Evolutionary conservation across 1,140 invertebrate genomes (phyloP), one percentile per base, ranked within the genome.

Genomic region (Trachelipus rathkii): DNA sequence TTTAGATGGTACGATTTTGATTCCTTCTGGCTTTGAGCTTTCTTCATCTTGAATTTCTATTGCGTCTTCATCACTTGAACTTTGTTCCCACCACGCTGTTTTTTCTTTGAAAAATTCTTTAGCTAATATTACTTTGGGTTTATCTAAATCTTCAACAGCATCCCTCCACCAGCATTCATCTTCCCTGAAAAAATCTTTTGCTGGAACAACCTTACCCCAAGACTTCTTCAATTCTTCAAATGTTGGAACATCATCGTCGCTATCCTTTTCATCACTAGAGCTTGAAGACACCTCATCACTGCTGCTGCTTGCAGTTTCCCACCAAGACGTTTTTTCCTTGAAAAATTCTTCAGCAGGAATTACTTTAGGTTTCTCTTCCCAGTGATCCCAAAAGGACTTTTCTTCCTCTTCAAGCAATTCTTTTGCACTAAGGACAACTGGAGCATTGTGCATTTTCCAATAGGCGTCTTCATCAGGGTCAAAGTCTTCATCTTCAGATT

Each of bases 401-500:
- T 76, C 71, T 15, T 76, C 74, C 10, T 71, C 68, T 50, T 68
- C 44, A 19, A 76, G 70, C 44, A 76, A 46, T 50, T 76, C 74
- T 76, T 76, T 76, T 44, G 74, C 74, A 21, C 69, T 71, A n/a
- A 76, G 9, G 0, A 76, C 69, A 53, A 70, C 33, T 13, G 50
- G 50, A 10, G 74, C 74, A 76, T 76, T 76, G 46, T 70, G 50
- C 74, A 76, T 76, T 50, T 76, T 76, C 74, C 74, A 76, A 13
- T 71, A 44, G 11, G 74, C 74, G 23, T 71, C 67, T 46, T 76
- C 67, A 13, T 76, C 74, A 5, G 67, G 50, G 19, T 70, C 68
- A 0, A 13, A 11, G 2, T 70, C 68, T 24, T 70, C 19, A 70
- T 11, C 15, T 23, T 70, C 19, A 2, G 19, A 21, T 70, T 70